phyloP scores from a whole-genome alignment of 2,113 vertebrate genomes.

The Dicrurus megarhynchus region DNA sequence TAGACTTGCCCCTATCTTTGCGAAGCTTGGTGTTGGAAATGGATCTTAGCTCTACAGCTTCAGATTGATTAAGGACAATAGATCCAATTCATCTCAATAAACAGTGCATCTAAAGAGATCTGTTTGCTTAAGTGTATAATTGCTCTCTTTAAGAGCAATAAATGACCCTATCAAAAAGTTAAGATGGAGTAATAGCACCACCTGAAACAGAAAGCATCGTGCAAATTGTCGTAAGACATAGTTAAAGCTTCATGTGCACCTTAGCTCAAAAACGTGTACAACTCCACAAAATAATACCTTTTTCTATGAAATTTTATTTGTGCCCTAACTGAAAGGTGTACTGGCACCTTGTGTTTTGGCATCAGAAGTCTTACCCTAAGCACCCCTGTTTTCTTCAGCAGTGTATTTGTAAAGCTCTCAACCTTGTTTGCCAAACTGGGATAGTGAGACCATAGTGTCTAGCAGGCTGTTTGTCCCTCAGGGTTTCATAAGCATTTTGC shows the following conservation, averaged over 20 bases:
- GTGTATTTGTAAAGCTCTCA: neutral
- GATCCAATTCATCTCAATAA: neutral
- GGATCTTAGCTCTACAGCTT: neutral
- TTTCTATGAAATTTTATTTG: neutral
- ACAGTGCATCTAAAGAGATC: neutral
- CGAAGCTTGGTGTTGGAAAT: neutral
- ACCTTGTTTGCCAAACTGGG: neutral
- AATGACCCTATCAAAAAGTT: neutral
- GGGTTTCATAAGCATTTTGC: neutral
- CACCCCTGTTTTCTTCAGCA: neutral
- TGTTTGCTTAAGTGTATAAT: neutral
- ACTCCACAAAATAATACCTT: neutral
- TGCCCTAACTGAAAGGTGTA: neutral
- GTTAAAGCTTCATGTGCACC: neutral
- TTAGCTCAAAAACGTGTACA: neutral
- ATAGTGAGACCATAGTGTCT: conserved; percentile 1
- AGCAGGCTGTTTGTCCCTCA: neutral
- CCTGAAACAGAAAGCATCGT: neutral
- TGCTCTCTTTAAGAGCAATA: neutral
- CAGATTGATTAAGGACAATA: neutral
- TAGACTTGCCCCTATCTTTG: neutral
- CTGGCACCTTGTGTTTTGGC: neutral
- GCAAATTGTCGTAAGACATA: neutral
- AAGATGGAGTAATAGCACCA: neutral
- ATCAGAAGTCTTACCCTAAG: neutral